These are phyloP conservation scores for Fopius arisanus DNA, from an alignment of 1,140 invertebrate species.

Conservation along the genomic window DNA sequence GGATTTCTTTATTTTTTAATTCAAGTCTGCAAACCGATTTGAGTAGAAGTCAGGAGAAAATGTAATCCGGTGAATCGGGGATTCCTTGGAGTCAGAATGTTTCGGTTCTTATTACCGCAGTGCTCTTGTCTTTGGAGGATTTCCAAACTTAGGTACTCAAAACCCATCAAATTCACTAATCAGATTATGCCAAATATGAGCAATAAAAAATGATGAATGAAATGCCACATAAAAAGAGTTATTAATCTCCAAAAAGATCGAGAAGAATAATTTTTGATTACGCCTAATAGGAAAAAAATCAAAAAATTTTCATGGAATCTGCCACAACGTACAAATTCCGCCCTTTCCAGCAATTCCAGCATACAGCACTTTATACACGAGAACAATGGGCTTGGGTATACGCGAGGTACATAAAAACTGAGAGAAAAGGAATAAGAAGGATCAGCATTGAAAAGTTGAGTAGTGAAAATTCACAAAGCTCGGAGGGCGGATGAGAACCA, in stretches of 20 bases:
- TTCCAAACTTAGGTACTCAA: neutral
- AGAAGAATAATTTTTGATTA: slow-evolving; percentile 4
- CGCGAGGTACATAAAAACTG: neutral
- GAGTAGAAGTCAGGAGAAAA: slow-evolving; percentile 54
- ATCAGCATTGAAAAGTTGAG: slow-evolving; percentile 3
- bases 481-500: neutral
- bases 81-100: slow-evolving; percentile 54
- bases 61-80: slow-evolving; percentile 62
- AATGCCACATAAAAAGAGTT: slow-evolving; percentile 6
- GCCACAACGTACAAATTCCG: neutral
- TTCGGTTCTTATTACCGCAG: neutral
- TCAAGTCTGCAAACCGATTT: neutral
- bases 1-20: slow-evolving; percentile 39
- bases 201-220: neutral
- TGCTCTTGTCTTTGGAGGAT: neutral
- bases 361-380: neutral
- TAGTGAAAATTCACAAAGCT: neutral
- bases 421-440: neutral
- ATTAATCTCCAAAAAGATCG: neutral
- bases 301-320: neutral
- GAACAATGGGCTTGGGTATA: slow-evolving; percentile 1
- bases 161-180: neutral
- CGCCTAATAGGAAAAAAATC: slow-evolving; percentile 16
- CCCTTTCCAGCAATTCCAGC: neutral
- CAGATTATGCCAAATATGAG: neutral